Conservation (phyloP, 2,797 vertebrate species). For the Diglossa cyanea region DNA sequence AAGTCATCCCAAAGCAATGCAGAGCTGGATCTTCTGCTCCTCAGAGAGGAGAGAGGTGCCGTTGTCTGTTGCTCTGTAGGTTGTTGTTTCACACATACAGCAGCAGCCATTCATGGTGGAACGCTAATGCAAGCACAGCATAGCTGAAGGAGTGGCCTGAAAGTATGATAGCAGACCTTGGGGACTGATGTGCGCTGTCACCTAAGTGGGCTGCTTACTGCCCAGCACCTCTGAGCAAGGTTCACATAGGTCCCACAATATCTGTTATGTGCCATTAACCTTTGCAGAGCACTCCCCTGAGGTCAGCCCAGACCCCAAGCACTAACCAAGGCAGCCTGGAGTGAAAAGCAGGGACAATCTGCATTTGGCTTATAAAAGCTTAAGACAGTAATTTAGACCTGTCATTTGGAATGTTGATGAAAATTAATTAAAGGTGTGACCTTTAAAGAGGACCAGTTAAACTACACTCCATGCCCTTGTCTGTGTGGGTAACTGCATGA, state of each 20-base stretch:
- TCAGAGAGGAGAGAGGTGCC: background rate
- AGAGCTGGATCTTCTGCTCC: background rate
- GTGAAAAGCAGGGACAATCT: background rate
- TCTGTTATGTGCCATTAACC: background rate
- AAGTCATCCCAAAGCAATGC: rapidly evolving
- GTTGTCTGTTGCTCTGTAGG: background rate
- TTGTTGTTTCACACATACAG: background rate
- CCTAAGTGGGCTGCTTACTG: background rate
- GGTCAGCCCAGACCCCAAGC: background rate
- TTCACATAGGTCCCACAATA: rapidly evolving
- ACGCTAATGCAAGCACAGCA: background rate
- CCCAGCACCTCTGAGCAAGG: background rate
- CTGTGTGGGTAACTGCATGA: background rate
- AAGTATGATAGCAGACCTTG: background rate
- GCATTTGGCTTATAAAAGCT: background rate
- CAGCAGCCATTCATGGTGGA: background rate
- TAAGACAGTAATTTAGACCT: background rate
- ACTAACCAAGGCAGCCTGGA: background rate
- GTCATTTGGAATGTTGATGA: background rate
- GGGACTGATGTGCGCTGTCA: background rate
- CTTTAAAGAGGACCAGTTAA: background rate
- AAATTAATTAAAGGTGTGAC: background rate
- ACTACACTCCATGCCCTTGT: background rate
- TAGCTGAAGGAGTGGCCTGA: background rate
- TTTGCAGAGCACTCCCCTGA: background rate